Base-by-base conservation (phyloP, 2,113 vertebrate species). In the Mobula hypostoma region DNA sequence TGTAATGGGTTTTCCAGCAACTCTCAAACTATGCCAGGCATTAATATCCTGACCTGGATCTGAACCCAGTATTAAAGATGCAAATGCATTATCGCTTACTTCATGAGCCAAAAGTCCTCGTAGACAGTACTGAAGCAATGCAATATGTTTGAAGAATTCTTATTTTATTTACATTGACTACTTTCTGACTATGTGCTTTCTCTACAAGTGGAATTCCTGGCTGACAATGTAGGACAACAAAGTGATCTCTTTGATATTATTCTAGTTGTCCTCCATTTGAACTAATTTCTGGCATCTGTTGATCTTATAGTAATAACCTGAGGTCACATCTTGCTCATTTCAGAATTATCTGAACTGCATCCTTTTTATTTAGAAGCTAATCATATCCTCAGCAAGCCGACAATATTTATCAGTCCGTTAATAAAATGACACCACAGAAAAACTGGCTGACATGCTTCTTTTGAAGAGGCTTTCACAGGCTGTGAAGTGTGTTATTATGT, bases 331-430 rank as follows among this genome's bases (percentile, higher is more conserved):
- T 9, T 87, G 58, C 58, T 12, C 83, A 87, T 87, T 87, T 87
- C 83, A 29, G 61, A 87, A 27, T 24, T 61, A 87, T 29, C 56
- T 87, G 83, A 8, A 87, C 24, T 61, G 24, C 83, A 14, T n/a
- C 56, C 48, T 87, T 87, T 56, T 61, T 61, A 87, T 87, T 87
- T 58, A 87, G 58, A 61, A 87, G 83, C 83, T 87, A 14, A 14
- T 29, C 58, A 27, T 48, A 19, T 24, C 40, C 21, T 14, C 24
- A 14, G 9, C 58, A 27, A 48, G 48, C 48, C 48, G 0, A 58
- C 36, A 36, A 36, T 36, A 36, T 36, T 36, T 36, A 36, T 66
- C 11, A 7, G 63, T 66, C 36, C 36, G 36, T 36, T 36, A 36
- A 36, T 36, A 36, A 0, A 36, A 36, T 36, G 36, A 36, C 36